A percentile compares a stretch with the other conserved stretches of the same genome.
Evolutionary conservation across 2,797 vertebrate genomes (phyloP).

Genomic region (Lagocephalus sceleratus): DNA sequence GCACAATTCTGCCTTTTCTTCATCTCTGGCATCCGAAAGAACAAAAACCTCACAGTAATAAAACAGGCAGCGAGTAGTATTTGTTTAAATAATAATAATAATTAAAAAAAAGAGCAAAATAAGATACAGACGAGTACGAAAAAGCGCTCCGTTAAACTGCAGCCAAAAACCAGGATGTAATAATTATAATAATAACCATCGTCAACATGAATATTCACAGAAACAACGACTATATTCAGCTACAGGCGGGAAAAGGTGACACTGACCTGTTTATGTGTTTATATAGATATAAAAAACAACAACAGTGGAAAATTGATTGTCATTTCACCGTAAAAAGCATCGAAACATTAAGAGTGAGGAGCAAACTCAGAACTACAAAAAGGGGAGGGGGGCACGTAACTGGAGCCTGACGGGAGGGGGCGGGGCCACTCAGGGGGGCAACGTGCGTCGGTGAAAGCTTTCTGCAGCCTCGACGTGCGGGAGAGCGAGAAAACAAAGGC

Average conservation of each 20-base stretch:
- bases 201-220: conserved; percentile 67
- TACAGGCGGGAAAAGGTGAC: conserved; percentile 58
- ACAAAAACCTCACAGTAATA: conserved; percentile 59
- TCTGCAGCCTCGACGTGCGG: conserved; percentile 56
- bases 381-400: conserved; percentile 48
- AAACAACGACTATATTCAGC: conserved; percentile 58
- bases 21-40: conserved; percentile 52
- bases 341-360: conserved; percentile 68
- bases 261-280: conserved; percentile 44
- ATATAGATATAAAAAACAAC: conserved; percentile 51
- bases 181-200: conserved; percentile 46
- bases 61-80: conserved; percentile 66
- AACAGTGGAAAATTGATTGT: conserved; percentile 82
- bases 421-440: conserved; percentile 21
- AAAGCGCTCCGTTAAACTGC: conserved; percentile 56
- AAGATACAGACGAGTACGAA: conserved; percentile 34
- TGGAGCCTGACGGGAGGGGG: conserved; percentile 48
- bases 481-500: conserved; percentile 26
- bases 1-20: conserved; percentile 70
- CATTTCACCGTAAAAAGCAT: conserved; percentile 76
- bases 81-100: conserved; percentile 49
- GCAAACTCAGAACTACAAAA: conserved; percentile 40
- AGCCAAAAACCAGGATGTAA: conserved; percentile 63
- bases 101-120: background rate
- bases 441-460: conserved; percentile 64